phyloP scores from a whole-genome alignment of 2,113 vertebrate species.

The Rhynchomys soricoides region DNA sequence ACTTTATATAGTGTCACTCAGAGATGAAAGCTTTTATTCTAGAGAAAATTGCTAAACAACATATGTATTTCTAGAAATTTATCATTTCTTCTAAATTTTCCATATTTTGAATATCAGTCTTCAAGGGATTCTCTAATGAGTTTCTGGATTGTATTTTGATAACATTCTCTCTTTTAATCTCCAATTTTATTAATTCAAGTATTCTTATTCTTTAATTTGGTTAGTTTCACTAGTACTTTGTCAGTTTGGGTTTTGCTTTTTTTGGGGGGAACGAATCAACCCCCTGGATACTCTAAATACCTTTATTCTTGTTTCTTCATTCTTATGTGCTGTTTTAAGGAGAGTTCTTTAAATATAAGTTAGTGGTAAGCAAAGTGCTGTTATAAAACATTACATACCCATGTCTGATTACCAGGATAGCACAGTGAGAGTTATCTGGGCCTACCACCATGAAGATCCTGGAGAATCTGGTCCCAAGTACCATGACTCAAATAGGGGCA shows the following conservation, averaged over 20 bases:
- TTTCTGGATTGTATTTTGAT: background rate
- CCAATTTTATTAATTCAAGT: background rate
- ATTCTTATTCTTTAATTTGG: background rate
- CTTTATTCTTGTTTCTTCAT: background rate
- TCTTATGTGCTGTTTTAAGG: conserved; percentile 13
- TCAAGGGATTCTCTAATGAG: background rate
- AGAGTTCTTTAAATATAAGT: conserved; percentile 12
- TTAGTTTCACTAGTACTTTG: background rate
- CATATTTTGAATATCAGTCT: background rate
- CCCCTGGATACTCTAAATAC: background rate
- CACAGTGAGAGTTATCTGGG: conserved; percentile 93
- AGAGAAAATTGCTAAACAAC: background rate
- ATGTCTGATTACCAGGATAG: conserved; percentile 85
- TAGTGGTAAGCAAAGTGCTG: background rate
- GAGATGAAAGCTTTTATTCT: background rate
- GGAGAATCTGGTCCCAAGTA: conserved; percentile 87
- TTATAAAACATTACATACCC: background rate
- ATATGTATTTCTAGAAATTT: background rate
- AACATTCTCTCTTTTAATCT: background rate
- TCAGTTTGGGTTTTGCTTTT: background rate
- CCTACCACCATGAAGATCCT: conserved; percentile 89
- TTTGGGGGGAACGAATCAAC: background rate
- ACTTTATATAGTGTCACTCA: background rate
- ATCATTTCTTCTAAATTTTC: background rate
- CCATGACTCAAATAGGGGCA: conserved; percentile 89